Conservation (phyloP, 2,113 vertebrate species). For the Panthera uncia region DNA sequence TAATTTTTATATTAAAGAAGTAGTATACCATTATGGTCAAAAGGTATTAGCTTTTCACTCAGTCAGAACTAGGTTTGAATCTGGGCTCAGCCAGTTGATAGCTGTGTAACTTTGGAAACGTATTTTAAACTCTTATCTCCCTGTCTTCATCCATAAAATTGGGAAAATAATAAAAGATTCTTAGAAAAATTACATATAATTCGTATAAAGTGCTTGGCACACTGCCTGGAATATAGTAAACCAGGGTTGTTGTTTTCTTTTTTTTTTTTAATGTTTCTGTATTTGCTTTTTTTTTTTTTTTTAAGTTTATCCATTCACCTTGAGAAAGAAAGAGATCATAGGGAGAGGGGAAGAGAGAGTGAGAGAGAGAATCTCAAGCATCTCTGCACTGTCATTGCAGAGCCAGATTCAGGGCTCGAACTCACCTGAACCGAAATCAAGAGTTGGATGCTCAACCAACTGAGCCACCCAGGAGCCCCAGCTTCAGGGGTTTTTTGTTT, state of each 20-base stretch:
- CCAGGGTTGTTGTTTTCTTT: background rate
- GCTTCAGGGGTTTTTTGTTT: too few species aligned
- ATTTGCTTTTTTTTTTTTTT: too few species aligned
- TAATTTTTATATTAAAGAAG: background rate
- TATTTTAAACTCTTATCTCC: conserved; percentile 17
- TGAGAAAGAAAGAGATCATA: too few species aligned
- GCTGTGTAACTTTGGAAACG: background rate
- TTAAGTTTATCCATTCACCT: too few species aligned
- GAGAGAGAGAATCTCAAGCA: too few species aligned
- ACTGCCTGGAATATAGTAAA: background rate
- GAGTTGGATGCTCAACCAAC: too few species aligned
- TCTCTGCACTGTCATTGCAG: too few species aligned
- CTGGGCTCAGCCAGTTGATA: background rate
- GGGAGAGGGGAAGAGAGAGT: too few species aligned
- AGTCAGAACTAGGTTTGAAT: background rate
- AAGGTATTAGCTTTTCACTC: background rate
- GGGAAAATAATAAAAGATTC: background rate
- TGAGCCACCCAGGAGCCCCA: too few species aligned
- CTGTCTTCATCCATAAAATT: background rate
- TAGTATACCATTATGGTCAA: background rate
- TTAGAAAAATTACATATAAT: background rate
- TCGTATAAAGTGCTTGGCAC: background rate
- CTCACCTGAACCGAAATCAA: too few species aligned
- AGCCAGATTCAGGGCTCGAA: too few species aligned
- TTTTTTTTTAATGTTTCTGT: background rate